Base-by-base conservation (phyloP, 1,140 invertebrate species). In the Papilio dardanus region DNA sequence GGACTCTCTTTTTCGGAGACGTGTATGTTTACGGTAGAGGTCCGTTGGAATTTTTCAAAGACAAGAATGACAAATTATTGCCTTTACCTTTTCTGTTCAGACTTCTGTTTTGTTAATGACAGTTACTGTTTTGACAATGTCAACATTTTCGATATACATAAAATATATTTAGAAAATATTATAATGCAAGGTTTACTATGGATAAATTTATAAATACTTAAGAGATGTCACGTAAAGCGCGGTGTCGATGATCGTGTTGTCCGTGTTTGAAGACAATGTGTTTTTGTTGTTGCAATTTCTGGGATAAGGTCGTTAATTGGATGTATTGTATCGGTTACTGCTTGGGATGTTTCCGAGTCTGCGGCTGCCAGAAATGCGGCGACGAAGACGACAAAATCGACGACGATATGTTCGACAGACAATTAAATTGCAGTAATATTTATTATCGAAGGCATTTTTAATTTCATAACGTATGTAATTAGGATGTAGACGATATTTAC, bases 281-380 rank as follows among this genome's bases (percentile, higher is more conserved):
- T 65, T 84, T 78, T 14, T 90, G 88, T 46, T 79, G 74, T 42
- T 89, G 89, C 58, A 83, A 83, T 0, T 65, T 79, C 1, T 89
- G 88, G 28, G 84, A 88, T 1, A 86, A 88, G 66, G 79, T 87
- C 3, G 37, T 90, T 3, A 82, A 82, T 58, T 58, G 54, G 54
- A 58, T 58, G 54, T 58, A 58, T 24, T 58, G 54, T 58, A 58
- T 58, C 54, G 54, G 24, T 58, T 58, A 58, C 10, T 10, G 24
- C 24, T 58, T 58, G 54, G 54, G 54, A 58, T 58, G 54, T 58
- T 58, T 58, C 24, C 54, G 54, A 8, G 24, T 24, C 21, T 58
- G 54, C 54, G 54, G 54, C 21, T 58, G 54, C 10, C 54, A 58
- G 24, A 58, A 58, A 58, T 58, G 54, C 54, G 21, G 21, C 54